Conservation (phyloP, 2,888 invertebrate genomes). For the Toxonevra muliebris region DNA sequence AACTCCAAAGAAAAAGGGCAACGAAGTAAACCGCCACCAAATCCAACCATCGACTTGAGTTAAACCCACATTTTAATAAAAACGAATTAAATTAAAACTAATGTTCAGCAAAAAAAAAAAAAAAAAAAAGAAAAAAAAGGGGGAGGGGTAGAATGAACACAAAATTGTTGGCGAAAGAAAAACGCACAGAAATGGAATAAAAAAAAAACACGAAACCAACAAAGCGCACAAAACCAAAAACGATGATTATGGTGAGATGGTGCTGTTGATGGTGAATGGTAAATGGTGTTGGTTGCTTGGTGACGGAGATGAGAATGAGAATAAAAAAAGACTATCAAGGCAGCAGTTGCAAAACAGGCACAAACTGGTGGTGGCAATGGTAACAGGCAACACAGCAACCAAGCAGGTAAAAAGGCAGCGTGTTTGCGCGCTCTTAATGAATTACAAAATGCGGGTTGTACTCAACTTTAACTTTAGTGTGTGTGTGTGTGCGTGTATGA, state of each 20-base stretch:
- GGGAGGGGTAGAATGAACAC: not conserved
- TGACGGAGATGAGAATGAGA: not conserved
- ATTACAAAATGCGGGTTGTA: slow-evolving; percentile 53
- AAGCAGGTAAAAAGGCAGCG: slow-evolving; percentile 15
- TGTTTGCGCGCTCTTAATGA: slow-evolving; percentile 48
- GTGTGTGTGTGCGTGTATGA: too few species aligned
- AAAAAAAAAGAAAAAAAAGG: not conserved
- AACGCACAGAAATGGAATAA: not conserved
- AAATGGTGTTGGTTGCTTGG: too few species aligned
- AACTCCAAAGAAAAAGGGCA: slow-evolving; percentile 21
- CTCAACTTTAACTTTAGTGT: slow-evolving; percentile 15
- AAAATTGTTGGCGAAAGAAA: not conserved
- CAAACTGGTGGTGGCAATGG: not conserved
- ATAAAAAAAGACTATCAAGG: slow-evolving; percentile 17
- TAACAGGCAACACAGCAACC: not conserved
- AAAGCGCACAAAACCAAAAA: not conserved
- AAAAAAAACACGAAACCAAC: not conserved
- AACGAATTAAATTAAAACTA: not conserved
- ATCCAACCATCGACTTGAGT: not conserved
- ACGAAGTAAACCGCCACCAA: not conserved
- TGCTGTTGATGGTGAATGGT: not conserved
- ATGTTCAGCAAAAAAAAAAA: slow-evolving; percentile 10
- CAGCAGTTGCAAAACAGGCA: not conserved
- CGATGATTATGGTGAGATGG: not conserved
- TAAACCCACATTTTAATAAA: not conserved